Evolutionary conservation across 37 sponge, comb jelly and placozoan genomes (phyloP), one percentile per base, ranked within the genome.

Genomic region (Ephydatia muelleri): DNA sequence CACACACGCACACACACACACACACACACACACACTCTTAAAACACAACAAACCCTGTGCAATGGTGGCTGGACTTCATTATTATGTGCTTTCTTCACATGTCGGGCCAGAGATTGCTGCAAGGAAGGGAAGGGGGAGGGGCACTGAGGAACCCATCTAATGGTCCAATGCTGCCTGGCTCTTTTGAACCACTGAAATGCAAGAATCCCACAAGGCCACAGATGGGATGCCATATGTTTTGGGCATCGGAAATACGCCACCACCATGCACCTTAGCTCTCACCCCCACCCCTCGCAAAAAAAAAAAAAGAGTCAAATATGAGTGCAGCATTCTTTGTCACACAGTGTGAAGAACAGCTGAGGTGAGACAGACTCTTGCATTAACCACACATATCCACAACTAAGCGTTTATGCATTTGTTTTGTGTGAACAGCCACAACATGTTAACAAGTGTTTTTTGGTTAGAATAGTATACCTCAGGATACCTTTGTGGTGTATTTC

Each of bases 401-500:
- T 65, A 65, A 65, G 14, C 14, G 66, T 22, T 65, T 65, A 14
- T 65, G 66, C 21, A 14, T 65, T 14, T 65, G 21, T 65, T 14
- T 65, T 22, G 66, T 14, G 66, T 6, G 6, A 43, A 9, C 43
- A 9, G 6, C 3, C 6, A 6, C 43, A 9, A 43, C 43, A 43
- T 9, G 6, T 43, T 3, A 43, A 43, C 3, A 43, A 9, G 43
- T 43, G 6, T 9, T 14, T 6, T 9, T 3, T 5, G 6, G 48
- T 36, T 40, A 22, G 27, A 1, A n/a, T n/a, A n/a, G n/a, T n/a
- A 37, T 36, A 39, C 22, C 1, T 28, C 27, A 36, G 38, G 16
- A 74, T 67, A 90, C 94, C 85, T 94, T 91, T 72, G 91, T 83
- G 12, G 91, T 38, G 67, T 91, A 94, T 23, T 29, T 74, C 22